Percentiles rank a stretch among this genome's conserved stretches.
These are phyloP conservation scores for Mastacembelus armatus DNA, from an alignment of 2,797 vertebrate species.

Conservation along the genomic window DNA sequence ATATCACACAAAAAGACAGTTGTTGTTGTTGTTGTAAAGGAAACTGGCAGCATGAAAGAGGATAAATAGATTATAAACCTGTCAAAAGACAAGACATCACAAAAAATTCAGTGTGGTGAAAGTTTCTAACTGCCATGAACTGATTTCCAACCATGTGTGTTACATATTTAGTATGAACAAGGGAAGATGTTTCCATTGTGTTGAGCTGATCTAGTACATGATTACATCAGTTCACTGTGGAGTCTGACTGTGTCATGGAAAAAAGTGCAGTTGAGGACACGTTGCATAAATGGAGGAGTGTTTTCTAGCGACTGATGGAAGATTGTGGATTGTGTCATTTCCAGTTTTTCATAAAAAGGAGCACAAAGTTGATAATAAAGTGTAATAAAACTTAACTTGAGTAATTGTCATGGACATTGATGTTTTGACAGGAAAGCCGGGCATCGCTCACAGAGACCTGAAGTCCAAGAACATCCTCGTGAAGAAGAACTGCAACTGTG, in stretches of 20 bases:
- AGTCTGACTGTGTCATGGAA: constrained; percentile 3
- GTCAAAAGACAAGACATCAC: too few species aligned
- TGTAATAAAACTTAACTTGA: not conserved
- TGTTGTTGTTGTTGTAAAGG: too few species aligned
- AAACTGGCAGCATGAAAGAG: too few species aligned
- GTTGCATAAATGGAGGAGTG: not conserved
- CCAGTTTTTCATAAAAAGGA: not conserved
- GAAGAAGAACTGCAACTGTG: constrained; percentile 95
- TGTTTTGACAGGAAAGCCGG: constrained; percentile 89
- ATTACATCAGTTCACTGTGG: not conserved
- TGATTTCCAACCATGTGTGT: not conserved
- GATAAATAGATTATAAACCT: too few species aligned
- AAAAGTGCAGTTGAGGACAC: constrained; percentile 6
- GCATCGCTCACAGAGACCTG: constrained; percentile 95
- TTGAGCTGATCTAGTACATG: not conserved
- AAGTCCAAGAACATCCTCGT: constrained; percentile 98
- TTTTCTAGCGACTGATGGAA: too few species aligned
- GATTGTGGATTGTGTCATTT: too few species aligned
- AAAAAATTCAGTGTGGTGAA: too few species aligned
- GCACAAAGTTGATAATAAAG: not conserved
- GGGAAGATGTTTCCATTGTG: not conserved
- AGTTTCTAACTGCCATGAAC: not conserved
- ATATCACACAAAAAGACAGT: too few species aligned
- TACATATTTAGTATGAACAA: not conserved
- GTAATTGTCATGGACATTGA: not conserved